Conservation (phyloP, 2,888 invertebrate species). For the Hydroisotoma schaefferi region DNA sequence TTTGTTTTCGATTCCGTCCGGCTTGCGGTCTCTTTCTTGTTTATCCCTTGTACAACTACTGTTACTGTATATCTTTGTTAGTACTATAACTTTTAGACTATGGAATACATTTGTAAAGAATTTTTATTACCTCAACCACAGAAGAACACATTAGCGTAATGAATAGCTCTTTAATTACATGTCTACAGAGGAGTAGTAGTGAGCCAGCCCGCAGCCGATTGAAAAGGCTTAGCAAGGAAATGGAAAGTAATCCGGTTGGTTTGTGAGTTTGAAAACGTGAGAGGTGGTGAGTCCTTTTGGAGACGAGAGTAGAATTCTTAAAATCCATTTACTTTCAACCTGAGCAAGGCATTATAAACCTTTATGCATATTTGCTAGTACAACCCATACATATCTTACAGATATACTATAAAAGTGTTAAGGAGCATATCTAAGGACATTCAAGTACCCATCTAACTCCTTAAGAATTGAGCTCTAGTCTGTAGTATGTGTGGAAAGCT, state of each 20-base stretch:
- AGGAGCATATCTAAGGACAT: too few relatives aligned
- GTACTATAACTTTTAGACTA: too few relatives aligned
- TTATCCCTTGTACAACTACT: too few relatives aligned
- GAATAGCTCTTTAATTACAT: constrained; percentile 45
- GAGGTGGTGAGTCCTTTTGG: constrained; percentile 11
- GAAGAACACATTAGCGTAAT: constrained; percentile 41
- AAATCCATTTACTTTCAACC: constrained; percentile 17
- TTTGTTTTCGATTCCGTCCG: constrained; percentile 8
- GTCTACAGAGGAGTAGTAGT: constrained; percentile 17
- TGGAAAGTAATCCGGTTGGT: constrained; percentile 4
- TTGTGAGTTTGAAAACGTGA: constrained; percentile 7
- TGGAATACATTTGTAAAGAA: too few relatives aligned
- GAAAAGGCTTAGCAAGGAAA: constrained; percentile 10
- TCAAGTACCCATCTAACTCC: too few relatives aligned
- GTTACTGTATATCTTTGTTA: too few relatives aligned
- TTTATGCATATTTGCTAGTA: too few relatives aligned
- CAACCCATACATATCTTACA: too few relatives aligned
- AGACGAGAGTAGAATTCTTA: constrained; percentile 18
- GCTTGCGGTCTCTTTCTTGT: constrained; percentile 3
- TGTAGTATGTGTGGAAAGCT: too few relatives aligned
- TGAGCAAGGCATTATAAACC: too few relatives aligned
- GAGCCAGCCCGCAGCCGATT: constrained; percentile 27
- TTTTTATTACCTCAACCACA: constrained; percentile 38
- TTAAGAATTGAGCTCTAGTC: too few relatives aligned
- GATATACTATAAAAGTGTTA: too few relatives aligned